A percentile compares a stretch with the other conserved stretches of the same genome.
Evolutionary conservation across 2,797 vertebrate species (phyloP).

Genomic region (Betta splendens): DNA sequence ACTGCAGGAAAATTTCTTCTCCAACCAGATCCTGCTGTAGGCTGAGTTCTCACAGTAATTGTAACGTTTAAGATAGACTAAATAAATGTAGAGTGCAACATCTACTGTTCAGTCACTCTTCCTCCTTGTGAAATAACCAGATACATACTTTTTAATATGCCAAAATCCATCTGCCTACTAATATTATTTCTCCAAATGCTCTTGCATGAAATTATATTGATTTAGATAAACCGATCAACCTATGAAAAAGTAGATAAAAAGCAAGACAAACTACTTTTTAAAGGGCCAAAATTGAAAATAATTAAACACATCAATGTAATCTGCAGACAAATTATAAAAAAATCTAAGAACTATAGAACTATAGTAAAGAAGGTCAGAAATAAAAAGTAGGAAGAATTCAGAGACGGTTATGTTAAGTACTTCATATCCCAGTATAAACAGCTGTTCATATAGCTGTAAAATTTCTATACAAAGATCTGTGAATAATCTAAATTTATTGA

Average conservation of each 20-base stretch:
- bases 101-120: not conserved
- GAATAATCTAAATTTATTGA: conserved; percentile 8
- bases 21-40: not conserved
- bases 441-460: conserved; percentile 6
- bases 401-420: not conserved
- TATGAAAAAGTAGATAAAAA: conserved; percentile 11
- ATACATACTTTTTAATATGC: conserved; percentile 5
- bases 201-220: not conserved
- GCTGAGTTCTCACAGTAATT: not conserved
- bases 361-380: conserved; percentile 13
- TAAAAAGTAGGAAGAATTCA: not conserved
- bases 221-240: not conserved
- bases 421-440: conserved; percentile 3
- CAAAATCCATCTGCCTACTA: not conserved
- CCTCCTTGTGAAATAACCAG: not conserved
- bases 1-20: not conserved
- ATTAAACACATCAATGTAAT: conserved; percentile 18
- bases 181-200: no score
- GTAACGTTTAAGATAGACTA: conserved; percentile 1
- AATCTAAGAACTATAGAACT: conserved; percentile 2
- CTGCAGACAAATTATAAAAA: conserved; percentile 14
- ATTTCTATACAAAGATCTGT: conserved; percentile 20
- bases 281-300: not conserved
- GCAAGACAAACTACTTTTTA: not conserved
- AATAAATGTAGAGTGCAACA: not conserved